Percentiles rank a stretch among this genome's conserved stretches.
phyloP scores from a whole-genome alignment of 2,888 invertebrate species.

The Oconnorella tubifera region DNA sequence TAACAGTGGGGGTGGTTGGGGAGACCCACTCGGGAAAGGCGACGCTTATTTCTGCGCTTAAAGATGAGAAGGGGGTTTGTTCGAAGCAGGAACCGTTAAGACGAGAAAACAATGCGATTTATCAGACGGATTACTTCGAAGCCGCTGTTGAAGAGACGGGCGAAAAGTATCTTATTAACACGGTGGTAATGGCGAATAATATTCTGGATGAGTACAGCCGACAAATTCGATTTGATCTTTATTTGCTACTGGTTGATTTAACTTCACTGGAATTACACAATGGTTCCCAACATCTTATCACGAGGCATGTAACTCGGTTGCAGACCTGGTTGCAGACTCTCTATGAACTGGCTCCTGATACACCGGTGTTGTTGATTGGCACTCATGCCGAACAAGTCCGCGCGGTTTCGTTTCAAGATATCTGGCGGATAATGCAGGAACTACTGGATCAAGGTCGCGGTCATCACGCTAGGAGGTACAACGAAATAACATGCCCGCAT shows the following conservation, averaged over 20 bases:
- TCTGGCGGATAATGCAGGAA: constrained; percentile 36
- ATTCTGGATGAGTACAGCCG: constrained; percentile 33
- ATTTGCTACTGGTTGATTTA: constrained; percentile 35
- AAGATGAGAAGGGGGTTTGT: constrained; percentile 36
- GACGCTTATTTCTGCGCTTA: constrained; percentile 37
- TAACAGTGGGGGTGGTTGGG: constrained; percentile 37
- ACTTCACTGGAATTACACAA: constrained; percentile 39
- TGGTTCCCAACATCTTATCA: constrained; percentile 38
- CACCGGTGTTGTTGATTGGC: constrained; percentile 38
- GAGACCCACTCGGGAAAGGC: constrained; percentile 39
- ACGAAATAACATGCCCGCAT: constrained; percentile 29
- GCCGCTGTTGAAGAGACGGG: constrained; percentile 5
- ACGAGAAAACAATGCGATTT: neutral
- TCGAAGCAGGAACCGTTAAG: neutral
- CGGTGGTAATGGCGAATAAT: constrained; percentile 37
- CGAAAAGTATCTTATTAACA: constrained; percentile 32
- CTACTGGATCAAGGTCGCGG: constrained; percentile 35
- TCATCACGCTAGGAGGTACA: constrained; percentile 34
- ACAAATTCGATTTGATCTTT: constrained; percentile 35
- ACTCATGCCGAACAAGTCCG: constrained; percentile 40
- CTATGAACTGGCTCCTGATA: constrained; percentile 38
- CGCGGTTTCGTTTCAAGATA: constrained; percentile 35
- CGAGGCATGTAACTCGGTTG: constrained; percentile 37
- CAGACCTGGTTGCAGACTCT: constrained; percentile 40
- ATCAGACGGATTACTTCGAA: constrained; percentile 5